phyloP scores from a whole-genome alignment of 2,113 vertebrate species.

The Antechinus stuartii region DNA sequence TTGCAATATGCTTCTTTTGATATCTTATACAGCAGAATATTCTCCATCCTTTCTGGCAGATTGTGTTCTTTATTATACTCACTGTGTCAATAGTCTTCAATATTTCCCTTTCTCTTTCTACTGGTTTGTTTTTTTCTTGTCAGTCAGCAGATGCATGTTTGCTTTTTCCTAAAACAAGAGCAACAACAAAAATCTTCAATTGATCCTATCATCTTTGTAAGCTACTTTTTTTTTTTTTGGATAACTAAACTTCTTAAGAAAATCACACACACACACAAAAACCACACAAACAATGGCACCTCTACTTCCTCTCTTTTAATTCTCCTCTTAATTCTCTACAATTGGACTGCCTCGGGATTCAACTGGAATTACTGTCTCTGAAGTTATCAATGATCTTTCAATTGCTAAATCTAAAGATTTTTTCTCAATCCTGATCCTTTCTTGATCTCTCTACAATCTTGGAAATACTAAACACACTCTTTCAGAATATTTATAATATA shows the following conservation, averaged over 20 bases:
- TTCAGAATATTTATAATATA: background rate
- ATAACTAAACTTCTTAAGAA: background rate
- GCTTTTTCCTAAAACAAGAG: background rate
- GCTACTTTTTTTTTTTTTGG: background rate
- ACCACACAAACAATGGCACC: background rate
- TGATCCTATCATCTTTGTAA: no score
- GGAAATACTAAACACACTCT: background rate
- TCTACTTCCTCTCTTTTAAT: background rate
- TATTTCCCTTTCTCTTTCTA: background rate
- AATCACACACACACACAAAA: background rate
- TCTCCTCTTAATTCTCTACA: background rate
- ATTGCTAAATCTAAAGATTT: background rate
- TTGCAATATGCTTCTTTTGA: slow-evolving; percentile 50
- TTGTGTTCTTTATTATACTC: background rate
- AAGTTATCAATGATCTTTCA: background rate
- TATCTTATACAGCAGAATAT: background rate
- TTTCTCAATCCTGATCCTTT: background rate
- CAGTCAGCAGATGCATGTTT: background rate
- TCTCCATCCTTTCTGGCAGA: background rate
- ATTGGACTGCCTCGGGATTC: background rate
- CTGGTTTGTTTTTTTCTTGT: background rate
- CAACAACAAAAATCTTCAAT: background rate
- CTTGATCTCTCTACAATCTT: background rate
- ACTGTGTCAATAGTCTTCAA: background rate
- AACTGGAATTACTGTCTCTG: background rate